Base-by-base conservation (phyloP, 2,888 invertebrate genomes). In the Zaprionus lineosus region DNA sequence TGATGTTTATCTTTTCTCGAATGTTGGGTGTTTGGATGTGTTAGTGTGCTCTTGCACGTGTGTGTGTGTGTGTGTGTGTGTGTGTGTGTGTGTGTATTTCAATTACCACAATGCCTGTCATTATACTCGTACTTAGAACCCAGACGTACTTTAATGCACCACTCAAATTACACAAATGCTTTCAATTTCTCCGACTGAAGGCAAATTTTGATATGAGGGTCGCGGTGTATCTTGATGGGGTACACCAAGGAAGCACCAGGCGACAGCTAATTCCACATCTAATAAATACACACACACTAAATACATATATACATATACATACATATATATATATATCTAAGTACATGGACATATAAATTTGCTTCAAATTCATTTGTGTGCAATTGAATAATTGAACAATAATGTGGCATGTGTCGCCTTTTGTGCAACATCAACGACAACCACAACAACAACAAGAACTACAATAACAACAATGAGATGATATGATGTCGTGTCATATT, bases 381-480 rank as follows among this genome's bases (percentile, higher is more conserved):
- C 85, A 78, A 78, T 78, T 78, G 85, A 75, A 85, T 78, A 78
- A 78, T 78, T 82, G 79, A 78, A 84, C 62, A 82, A 82, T 78
- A 74, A 69, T 72, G 50, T 41, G 47, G 41, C 33, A 16, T 31
- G 18, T 37, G 24, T 29, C 51, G 55, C 34, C 52, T 59, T 52
- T 50, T 47, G 50, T 58, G 63, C 69, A 44, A 52, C 37, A 55
- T 29, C 24, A n/a, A n/a, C n/a, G n/a, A n/a, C n/a, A n/a, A n/a
- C n/a, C n/a, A n/a, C n/a, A n/a, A n/a, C n/a, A n/a, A n/a, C n/a
- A n/a, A n/a, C n/a, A n/a, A n/a, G n/a, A n/a, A n/a, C n/a, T n/a
- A n/a, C n/a, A n/a, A n/a, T n/a, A n/a, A n/a, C n/a, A n/a, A n/a
- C n/a, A n/a, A n/a, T n/a, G n/a, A n/a, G n/a, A n/a, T n/a, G n/a